Evolutionary conservation across 2,888 invertebrate species (phyloP).

Genomic region (Lycocerus yunnanus): DNA sequence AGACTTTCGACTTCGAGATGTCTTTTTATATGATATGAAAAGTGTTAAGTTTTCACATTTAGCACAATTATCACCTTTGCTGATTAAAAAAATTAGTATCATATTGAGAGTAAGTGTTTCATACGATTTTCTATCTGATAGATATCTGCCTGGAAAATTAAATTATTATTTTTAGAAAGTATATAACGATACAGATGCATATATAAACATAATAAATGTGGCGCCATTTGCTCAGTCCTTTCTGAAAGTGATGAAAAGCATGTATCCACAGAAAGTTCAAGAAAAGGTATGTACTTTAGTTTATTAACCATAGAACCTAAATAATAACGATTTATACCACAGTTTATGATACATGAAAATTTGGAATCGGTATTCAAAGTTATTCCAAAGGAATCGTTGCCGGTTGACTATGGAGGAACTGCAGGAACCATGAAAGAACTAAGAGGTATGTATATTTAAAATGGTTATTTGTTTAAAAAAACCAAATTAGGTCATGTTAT

Average conservation of each 20-base stretch:
- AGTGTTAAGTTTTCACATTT: slow-evolving; percentile 53
- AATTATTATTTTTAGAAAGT: not conserved
- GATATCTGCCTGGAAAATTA: no score
- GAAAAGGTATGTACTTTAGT: not conserved
- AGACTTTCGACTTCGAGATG: slow-evolving; percentile 56
- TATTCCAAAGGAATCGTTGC: slow-evolving; percentile 31
- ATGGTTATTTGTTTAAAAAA: not conserved
- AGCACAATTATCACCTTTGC: slow-evolving; percentile 53
- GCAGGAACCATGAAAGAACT: slow-evolving; percentile 60
- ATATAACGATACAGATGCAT: not conserved
- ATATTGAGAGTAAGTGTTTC: slow-evolving; percentile 54
- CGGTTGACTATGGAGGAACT: slow-evolving; percentile 36
- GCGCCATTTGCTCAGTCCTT: not conserved
- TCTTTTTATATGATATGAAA: slow-evolving; percentile 57
- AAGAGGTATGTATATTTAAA: slow-evolving; percentile 54
- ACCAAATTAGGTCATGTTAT: no score
- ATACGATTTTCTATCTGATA: not conserved
- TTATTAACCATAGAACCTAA: not conserved
- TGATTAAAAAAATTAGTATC: slow-evolving; percentile 53
- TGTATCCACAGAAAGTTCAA: not conserved
- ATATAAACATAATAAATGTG: not conserved
- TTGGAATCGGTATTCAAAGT: slow-evolving; percentile 23
- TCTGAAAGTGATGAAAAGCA: not conserved
- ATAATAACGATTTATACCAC: slow-evolving; percentile 2
- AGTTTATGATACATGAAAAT: slow-evolving; percentile 30